Conservation (phyloP, 2,888 invertebrate species). For the Megastigmus dorsalis region DNA sequence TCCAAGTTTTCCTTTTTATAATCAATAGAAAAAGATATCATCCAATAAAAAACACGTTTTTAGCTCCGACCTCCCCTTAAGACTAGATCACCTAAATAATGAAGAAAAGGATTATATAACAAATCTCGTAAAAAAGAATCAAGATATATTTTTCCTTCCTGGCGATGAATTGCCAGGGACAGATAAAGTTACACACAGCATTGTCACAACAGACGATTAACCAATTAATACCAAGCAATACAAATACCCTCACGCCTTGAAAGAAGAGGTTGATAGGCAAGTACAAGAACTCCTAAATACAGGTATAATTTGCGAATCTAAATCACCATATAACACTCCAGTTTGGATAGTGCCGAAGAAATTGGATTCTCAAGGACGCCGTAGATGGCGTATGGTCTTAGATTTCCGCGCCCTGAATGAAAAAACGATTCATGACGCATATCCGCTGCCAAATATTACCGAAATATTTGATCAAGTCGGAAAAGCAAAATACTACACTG, state of each 20-base stretch:
- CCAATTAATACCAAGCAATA: slow-evolving; percentile 31
- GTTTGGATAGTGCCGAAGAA: slow-evolving; percentile 27
- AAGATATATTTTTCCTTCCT: slow-evolving; percentile 33
- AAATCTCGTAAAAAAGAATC: not conserved
- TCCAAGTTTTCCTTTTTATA: not conserved
- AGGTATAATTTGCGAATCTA: not conserved
- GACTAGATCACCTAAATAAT: not conserved
- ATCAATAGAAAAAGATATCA: not conserved
- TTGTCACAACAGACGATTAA: slow-evolving; percentile 16
- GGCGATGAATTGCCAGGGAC: slow-evolving; percentile 32
- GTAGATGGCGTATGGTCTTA: slow-evolving; percentile 19
- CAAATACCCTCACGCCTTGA: slow-evolving; percentile 15
- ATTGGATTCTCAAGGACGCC: slow-evolving; percentile 3
- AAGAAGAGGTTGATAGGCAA: slow-evolving; percentile 30
- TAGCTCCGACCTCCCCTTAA: not conserved
- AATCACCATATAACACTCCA: slow-evolving; percentile 14
- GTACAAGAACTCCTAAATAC: slow-evolving; percentile 22
- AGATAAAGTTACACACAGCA: slow-evolving; percentile 29
- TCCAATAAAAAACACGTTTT: not conserved
- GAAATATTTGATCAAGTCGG: too few relatives aligned
- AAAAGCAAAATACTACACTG: too few relatives aligned
- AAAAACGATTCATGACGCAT: not conserved
- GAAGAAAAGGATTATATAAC: not conserved
- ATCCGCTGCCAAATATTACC: too few relatives aligned
- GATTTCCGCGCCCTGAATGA: not conserved